Evolutionary conservation across 1,140 invertebrate species (phyloP), one percentile per base, ranked within the genome.

Genomic region (Eubasilissa regina): DNA sequence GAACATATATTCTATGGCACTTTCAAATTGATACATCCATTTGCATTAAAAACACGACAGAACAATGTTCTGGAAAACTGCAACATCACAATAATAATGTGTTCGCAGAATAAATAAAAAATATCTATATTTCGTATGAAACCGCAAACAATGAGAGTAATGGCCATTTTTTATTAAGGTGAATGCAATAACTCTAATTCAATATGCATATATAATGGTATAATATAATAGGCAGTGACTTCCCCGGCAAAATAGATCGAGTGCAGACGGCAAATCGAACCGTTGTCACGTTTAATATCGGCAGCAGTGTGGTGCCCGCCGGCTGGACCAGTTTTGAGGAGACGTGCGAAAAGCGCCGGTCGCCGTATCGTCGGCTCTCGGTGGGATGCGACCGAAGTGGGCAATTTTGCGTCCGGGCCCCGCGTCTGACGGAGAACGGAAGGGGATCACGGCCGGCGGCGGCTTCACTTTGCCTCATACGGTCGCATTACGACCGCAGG

Each of bases 211-310:
- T 10, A 66, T 66, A 66, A 66, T 66, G 62, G 44, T 66, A 35
- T 35, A 35, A 35, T 35, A 35, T 35, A 35, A 35, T 35, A 35
- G 1, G 6, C 6, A 35, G 62, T 66, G 45, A 66, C 4, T 66
- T 70, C 66, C 66, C 48, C 48, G 66, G 21, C 19, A 53, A 68
- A 48, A 48, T 51, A 51, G 66, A 51, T 51, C 48, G 17, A 51
- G 66, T 17, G 25, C 66, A 70, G 66, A 70, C 48, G 66, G 66
- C 66, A 48, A 51, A 25, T 70, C 66, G 66, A 70, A 19, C 66
- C 66, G 66, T 19, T 70, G 66, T 70, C 66, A 70, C 48, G 47
- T 70, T 70, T 70, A 45, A 70, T 70, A 70, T 70, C 66, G 51
- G 45, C 44, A 25, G 47, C 15, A 15, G 45, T 21, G 43, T 70